Base-by-base conservation (phyloP, 2,888 invertebrate species). In the Drosophila sordidula region DNA sequence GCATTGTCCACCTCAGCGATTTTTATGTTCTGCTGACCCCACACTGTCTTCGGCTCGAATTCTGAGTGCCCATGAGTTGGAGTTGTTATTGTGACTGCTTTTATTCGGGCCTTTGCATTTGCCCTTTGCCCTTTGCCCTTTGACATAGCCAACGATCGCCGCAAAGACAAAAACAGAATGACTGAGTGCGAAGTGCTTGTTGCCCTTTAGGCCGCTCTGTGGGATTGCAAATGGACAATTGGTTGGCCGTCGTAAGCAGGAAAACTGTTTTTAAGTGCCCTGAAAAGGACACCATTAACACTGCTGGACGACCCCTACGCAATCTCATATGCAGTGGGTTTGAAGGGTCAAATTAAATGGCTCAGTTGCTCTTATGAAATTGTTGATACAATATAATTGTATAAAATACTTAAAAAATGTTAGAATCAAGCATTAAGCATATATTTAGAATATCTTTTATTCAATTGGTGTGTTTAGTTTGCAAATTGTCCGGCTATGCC, bases 81-180 rank as follows among this genome's bases (percentile, higher is more conserved):
- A 54, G 59, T 51, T 45, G 52, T 36, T 73, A 44, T 54, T 73
- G 51, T 54, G 46, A 45, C 49, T 45, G 46, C 16, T 47, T 54
- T 47, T 41, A n/a, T 56, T 25, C 9, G 12, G 14, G 16, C 32
- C 11, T 50, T 55, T 51, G 22, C n/a, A n/a, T 18, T 22, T 57
- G 62, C 41, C 42, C 50, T 55, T 73, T 70, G 64, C n/a, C n/a
- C n/a, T n/a, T 58, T 57, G 62, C 41, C 42, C 50, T 55, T 73
- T 70, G 64, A 56, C 44, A 49, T 36, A 18, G 25, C 50, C 29
- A 18, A 12, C 47, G 59, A 85, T 78, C 83, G 36, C 47, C 50
- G 41, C 47, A 62, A 44, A 49, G 29, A 52, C 56, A 26, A 71
- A 41, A 16, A 52, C 25, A 39, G 11, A 47, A 57, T 9, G 42